A percentile compares a stretch with the other conserved stretches of the same genome.
Evolutionary conservation across 2,113 vertebrate species (phyloP).

Genomic region (Grammomys dolichurus): DNA sequence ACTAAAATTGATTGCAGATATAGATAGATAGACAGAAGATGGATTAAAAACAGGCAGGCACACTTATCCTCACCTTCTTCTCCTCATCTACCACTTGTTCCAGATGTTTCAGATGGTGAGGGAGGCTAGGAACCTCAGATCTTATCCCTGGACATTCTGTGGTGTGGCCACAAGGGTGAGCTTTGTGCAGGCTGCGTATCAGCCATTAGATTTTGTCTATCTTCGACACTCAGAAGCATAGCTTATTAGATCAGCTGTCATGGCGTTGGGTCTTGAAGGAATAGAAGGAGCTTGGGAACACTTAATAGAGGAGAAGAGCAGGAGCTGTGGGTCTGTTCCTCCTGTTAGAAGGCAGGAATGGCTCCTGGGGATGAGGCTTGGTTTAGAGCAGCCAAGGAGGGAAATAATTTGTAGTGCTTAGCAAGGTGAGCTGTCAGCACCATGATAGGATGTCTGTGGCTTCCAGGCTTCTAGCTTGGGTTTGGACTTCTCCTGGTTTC

Average conservation of each 20-base stretch:
- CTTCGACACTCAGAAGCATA: background rate
- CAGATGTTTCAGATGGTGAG: background rate
- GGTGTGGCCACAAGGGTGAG: background rate
- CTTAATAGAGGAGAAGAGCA: background rate
- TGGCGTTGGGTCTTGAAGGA: conserved; percentile 14
- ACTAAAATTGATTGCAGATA: background rate
- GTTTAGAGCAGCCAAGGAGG: background rate
- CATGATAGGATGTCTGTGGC: background rate
- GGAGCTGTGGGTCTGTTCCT: background rate
- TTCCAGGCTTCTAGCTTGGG: background rate
- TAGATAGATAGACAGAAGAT: background rate
- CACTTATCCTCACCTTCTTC: rapidly evolving
- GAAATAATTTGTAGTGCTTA: background rate
- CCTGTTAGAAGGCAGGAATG: background rate
- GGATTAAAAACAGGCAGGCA: background rate
- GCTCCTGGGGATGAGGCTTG: background rate
- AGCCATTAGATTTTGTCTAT: conserved; percentile 13
- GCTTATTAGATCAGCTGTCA: background rate
- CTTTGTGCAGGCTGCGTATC: background rate
- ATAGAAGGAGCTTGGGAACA: background rate
- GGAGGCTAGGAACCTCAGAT: background rate
- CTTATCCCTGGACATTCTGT: background rate
- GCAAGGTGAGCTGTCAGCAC: background rate
- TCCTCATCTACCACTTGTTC: background rate
- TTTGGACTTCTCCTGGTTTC: background rate